phyloP scores from a whole-genome alignment of 2,797 vertebrate genomes.

The Poeciliopsis infans region DNA sequence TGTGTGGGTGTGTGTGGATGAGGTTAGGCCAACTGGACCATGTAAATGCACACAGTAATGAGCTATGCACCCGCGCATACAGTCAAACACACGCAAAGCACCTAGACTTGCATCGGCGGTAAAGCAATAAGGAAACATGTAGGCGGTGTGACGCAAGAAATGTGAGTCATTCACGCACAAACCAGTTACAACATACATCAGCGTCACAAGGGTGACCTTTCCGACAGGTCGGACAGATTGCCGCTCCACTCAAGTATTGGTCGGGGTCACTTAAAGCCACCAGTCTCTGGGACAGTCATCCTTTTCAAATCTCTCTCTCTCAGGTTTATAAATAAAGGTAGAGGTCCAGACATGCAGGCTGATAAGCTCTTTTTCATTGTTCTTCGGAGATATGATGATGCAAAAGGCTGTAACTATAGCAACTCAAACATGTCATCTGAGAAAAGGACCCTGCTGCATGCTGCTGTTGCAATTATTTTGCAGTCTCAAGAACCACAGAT shows the following conservation, averaged over 20 bases:
- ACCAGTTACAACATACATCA: slow-evolving; percentile 50
- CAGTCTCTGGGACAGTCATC: background rate
- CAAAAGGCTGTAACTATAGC: slow-evolving; percentile 66
- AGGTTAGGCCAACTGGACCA: slow-evolving; percentile 20
- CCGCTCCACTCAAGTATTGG: background rate
- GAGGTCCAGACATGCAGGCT: background rate
- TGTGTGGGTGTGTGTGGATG: slow-evolving; percentile 7
- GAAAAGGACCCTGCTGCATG: slow-evolving; percentile 35
- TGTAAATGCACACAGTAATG: slow-evolving; percentile 26
- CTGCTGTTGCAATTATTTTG: slow-evolving; percentile 22
- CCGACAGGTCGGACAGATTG: slow-evolving; percentile 45
- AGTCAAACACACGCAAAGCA: slow-evolving; percentile 18
- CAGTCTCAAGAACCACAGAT: slow-evolving; percentile 26
- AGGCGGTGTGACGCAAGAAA: slow-evolving; percentile 74
- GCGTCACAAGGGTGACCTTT: slow-evolving; percentile 46
- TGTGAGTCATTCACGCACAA: slow-evolving; percentile 73
- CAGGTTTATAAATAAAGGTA: slow-evolving; percentile 3
- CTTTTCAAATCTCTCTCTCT: background rate
- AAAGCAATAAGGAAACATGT: slow-evolving; percentile 47
- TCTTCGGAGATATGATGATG: slow-evolving; percentile 32
- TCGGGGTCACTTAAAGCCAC: slow-evolving; percentile 1
- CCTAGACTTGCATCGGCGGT: slow-evolving; percentile 31
- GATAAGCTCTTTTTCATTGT: slow-evolving; percentile 10
- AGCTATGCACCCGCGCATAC: background rate
- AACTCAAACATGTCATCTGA: slow-evolving; percentile 56